These are phyloP conservation scores for Diadegma fenestrale DNA, from an alignment of 2,888 invertebrate genomes.

Conservation along the genomic window DNA sequence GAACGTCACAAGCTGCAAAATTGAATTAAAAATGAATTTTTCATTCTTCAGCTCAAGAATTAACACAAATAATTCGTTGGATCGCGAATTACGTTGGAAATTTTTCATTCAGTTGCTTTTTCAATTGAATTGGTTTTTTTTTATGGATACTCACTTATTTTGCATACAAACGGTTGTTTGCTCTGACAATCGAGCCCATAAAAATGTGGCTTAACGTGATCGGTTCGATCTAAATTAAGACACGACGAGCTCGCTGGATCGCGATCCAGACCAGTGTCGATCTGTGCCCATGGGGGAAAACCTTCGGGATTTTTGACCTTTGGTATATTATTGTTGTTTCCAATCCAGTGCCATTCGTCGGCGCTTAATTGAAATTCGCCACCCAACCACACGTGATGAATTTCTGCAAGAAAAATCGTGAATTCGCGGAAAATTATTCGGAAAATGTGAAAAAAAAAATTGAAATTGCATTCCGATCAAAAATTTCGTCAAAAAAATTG, in stretches of 20 bases:
- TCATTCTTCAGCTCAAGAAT: neutral
- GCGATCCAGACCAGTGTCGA: slow-evolving; percentile 83
- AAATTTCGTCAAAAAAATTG: too few relatives aligned
- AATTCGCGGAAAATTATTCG: too few relatives aligned
- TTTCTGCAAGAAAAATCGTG: slow-evolving; percentile 51
- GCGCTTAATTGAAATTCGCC: slow-evolving; percentile 65
- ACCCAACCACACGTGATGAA: slow-evolving; percentile 76
- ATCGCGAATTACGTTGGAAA: neutral
- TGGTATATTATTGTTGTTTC: slow-evolving; percentile 68
- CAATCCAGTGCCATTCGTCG: slow-evolving; percentile 73
- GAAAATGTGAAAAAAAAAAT: neutral
- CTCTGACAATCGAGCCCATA: slow-evolving; percentile 86
- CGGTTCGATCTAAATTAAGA: slow-evolving; percentile 86
- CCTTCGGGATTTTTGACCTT: slow-evolving; percentile 71
- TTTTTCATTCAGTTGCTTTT: neutral
- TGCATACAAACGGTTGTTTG: slow-evolving; percentile 86
- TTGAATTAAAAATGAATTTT: neutral
- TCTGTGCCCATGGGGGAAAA: slow-evolving; percentile 85
- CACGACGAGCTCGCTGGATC: slow-evolving; percentile 85
- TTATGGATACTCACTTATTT: slow-evolving; percentile 70
- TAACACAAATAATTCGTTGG: neutral
- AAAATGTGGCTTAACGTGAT: slow-evolving; percentile 85
- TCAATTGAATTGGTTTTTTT: neutral
- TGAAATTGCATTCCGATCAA: neutral
- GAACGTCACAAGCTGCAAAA: slow-evolving; percentile 69